Evolutionary conservation across 1,140 invertebrate species (phyloP).

Genomic region (Bombus haemorrhoidalis): DNA sequence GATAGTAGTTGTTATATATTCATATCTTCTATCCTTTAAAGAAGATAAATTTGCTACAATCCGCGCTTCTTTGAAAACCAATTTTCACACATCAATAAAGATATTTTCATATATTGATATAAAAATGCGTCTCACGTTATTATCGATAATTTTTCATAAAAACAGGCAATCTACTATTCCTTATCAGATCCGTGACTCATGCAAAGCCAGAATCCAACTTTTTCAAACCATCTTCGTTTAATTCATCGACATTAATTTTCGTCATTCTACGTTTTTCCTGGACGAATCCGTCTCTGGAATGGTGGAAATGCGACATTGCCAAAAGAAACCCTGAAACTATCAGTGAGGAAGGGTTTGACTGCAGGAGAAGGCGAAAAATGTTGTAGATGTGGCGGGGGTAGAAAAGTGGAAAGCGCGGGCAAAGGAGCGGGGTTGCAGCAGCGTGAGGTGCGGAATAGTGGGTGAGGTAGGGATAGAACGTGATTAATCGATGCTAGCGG

Average conservation of each 20-base stretch:
- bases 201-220: not conserved
- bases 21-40: too few relatives aligned
- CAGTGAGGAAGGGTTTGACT: not conserved
- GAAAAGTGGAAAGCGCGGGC: conserved; percentile 40
- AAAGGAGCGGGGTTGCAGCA: not conserved
- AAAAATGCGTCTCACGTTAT: too few relatives aligned
- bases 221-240: not conserved
- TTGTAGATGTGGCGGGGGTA: not conserved
- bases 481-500: conserved; percentile 67
- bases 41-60: too few relatives aligned
- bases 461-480: conserved; percentile 27
- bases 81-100: too few relatives aligned
- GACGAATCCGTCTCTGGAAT: conserved; percentile 53
- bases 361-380: not conserved
- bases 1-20: too few relatives aligned
- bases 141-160: too few relatives aligned
- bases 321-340: conserved; percentile 15
- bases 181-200: too few relatives aligned
- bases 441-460: not conserved
- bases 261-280: not conserved
- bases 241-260: too few relatives aligned
- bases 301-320: conserved; percentile 10
- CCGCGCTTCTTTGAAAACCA: too few relatives aligned
- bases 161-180: too few relatives aligned
- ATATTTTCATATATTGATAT: too few relatives aligned